These are phyloP conservation scores for Cyclargus thomasi DNA, from an alignment of 1,140 invertebrate genomes.

Conservation along the genomic window DNA sequence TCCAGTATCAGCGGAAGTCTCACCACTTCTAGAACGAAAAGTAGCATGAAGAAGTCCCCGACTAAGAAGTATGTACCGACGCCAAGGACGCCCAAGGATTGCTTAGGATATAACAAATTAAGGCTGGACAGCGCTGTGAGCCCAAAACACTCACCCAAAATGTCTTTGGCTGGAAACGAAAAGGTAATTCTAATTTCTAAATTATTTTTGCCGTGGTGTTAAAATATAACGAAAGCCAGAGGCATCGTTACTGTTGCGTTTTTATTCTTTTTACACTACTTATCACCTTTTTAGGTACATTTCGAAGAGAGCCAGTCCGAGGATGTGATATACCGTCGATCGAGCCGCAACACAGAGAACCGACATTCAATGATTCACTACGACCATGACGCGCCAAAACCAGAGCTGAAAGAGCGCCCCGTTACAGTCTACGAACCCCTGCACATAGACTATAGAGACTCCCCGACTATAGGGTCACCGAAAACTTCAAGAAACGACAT, in stretches of 20 bases:
- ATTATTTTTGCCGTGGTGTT: too few relatives aligned
- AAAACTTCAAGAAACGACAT: constrained; percentile 60
- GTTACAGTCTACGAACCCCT: constrained; percentile 61
- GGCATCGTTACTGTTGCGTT: too few relatives aligned
- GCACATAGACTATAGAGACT: constrained; percentile 60
- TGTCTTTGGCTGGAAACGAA: constrained; percentile 41
- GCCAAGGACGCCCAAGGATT: constrained; percentile 51
- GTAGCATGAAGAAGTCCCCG: constrained; percentile 62
- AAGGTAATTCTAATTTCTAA: constrained; percentile 39
- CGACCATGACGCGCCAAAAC: constrained; percentile 59
- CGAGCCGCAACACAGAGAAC: constrained; percentile 55
- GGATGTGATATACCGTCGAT: constrained; percentile 53
- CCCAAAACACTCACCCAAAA: constrained; percentile 64
- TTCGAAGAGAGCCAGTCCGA: constrained; percentile 57
- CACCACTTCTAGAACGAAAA: constrained; percentile 59
- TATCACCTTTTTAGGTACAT: constrained; percentile 49
- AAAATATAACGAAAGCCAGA: too few relatives aligned
- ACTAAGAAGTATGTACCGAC: constrained; percentile 62
- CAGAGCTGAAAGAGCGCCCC: constrained; percentile 58
- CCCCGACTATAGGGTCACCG: constrained; percentile 58
- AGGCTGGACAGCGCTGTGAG: constrained; percentile 69
- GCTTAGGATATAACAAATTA: constrained; percentile 67
- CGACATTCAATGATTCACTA: constrained; percentile 71
- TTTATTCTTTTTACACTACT: not conserved
- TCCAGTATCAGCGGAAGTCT: constrained; percentile 59